Percentiles rank a stretch among this genome's conserved stretches.
Evolutionary conservation across 1,140 invertebrate species (phyloP).

Genomic region (Drosophila gunungcola): DNA sequence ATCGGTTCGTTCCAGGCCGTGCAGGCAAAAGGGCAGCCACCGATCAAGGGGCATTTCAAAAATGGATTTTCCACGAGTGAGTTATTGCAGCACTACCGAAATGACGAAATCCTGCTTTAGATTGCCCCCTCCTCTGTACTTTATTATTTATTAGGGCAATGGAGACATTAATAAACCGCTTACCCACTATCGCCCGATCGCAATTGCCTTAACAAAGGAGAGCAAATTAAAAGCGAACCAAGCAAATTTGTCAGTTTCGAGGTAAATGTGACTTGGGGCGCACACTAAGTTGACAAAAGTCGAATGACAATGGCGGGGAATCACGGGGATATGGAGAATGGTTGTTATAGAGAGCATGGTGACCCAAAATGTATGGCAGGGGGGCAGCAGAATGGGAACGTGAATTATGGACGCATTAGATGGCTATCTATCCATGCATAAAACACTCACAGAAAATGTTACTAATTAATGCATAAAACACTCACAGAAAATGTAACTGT

Average conservation of each 20-base stretch:
- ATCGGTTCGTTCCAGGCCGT: slow-evolving; percentile 47
- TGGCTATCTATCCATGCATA: slow-evolving; percentile 35
- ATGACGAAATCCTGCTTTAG: slow-evolving; percentile 39
- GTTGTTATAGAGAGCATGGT: slow-evolving; percentile 23
- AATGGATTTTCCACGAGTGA: slow-evolving; percentile 33
- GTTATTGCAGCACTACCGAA: slow-evolving; percentile 27
- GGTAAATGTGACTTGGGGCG: slow-evolving; percentile 26
- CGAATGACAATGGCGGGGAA: slow-evolving; percentile 4
- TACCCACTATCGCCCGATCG: slow-evolving; percentile 38
- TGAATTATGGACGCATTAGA: slow-evolving; percentile 47
- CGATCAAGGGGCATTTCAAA: slow-evolving; percentile 9
- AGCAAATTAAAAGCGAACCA: slow-evolving; percentile 53
- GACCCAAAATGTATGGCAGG: slow-evolving; percentile 40
- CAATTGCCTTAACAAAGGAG: slow-evolving; percentile 48
- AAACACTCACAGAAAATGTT: slow-evolving; percentile 7
- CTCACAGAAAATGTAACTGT: background rate
- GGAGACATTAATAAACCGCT: slow-evolving; percentile 44
- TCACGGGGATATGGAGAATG: background rate
- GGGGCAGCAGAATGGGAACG: slow-evolving; percentile 33
- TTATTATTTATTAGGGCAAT: slow-evolving; percentile 4
- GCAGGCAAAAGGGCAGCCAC: slow-evolving; percentile 63
- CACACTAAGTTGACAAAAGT: slow-evolving; percentile 38
- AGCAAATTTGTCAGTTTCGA: slow-evolving; percentile 48
- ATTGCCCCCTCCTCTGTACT: slow-evolving; percentile 7
- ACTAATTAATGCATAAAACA: slow-evolving; percentile 6